phyloP scores from a whole-genome alignment of 2,113 vertebrate species.

The Pollimyrus isidori region DNA sequence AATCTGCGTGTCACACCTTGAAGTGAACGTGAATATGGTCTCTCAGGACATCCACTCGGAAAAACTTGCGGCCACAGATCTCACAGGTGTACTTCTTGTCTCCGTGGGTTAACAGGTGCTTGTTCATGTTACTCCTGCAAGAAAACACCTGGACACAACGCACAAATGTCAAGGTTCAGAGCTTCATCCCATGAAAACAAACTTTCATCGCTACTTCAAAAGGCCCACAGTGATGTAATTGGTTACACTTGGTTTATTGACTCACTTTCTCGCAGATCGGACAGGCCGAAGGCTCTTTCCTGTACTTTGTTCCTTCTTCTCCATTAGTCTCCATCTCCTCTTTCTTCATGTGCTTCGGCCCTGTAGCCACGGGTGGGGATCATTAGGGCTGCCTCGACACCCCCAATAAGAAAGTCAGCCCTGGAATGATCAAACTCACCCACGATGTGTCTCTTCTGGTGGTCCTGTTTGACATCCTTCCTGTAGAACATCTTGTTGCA shows the following conservation, averaged over 20 bases:
- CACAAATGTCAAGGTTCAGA: background rate
- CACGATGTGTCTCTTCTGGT: slow-evolving; percentile 83
- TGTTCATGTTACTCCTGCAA: slow-evolving; percentile 98
- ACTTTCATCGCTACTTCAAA: background rate
- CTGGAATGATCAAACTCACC: slow-evolving; percentile 57
- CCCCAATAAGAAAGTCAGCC: background rate
- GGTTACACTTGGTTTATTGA: background rate
- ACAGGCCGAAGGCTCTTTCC: slow-evolving; percentile 93
- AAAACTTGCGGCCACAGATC: slow-evolving; percentile 97
- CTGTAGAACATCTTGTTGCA: slow-evolving; percentile 98
- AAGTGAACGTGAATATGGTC: slow-evolving; percentile 99
- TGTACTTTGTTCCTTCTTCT: slow-evolving; percentile 83
- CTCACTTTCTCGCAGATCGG: slow-evolving; percentile 90
- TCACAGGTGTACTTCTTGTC: slow-evolving; percentile 99
- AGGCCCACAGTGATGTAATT: background rate
- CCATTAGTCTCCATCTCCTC: slow-evolving; percentile 83
- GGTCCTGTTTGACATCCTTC: slow-evolving; percentile 95
- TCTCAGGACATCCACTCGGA: slow-evolving; percentile 90
- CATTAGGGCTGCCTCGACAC: background rate
- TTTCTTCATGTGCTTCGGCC: slow-evolving; percentile 82
- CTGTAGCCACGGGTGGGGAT: slow-evolving; percentile 45
- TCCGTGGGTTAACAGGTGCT: slow-evolving; percentile 92
- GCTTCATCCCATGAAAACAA: background rate
- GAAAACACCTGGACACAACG: slow-evolving; percentile 78
- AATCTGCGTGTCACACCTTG: slow-evolving; percentile 68